phyloP scores from a whole-genome alignment of 37 sponge, comb jelly and placozoan species.

The Beroe forskalii region DNA sequence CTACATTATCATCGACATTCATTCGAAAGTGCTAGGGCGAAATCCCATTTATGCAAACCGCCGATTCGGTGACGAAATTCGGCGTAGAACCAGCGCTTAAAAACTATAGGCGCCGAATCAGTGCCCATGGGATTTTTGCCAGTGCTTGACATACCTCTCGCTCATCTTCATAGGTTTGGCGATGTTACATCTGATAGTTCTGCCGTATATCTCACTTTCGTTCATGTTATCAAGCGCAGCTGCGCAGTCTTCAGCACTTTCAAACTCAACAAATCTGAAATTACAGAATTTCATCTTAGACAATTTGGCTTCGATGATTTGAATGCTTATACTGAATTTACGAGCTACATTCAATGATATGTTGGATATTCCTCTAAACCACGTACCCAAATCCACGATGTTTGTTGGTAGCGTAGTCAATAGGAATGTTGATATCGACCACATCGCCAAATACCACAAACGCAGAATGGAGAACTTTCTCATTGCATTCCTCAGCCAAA shows the following conservation, averaged over 20 bases:
- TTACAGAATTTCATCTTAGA: too few relatives aligned
- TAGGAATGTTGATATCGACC: constrained; percentile 87
- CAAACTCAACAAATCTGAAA: constrained; percentile 97
- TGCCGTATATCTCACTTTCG: constrained; percentile 91
- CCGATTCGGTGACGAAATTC: too few relatives aligned
- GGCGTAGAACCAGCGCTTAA: too few relatives aligned
- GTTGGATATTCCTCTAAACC: too few relatives aligned
- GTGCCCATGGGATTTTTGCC: too few relatives aligned
- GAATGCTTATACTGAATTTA: neutral
- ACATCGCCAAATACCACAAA: constrained; percentile 99
- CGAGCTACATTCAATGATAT: neutral
- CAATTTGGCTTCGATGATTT: neutral
- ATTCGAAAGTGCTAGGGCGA: too few relatives aligned
- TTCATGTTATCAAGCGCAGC: constrained; percentile 99
- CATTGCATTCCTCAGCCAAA: constrained; percentile 92
- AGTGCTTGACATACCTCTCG: constrained; percentile 79
- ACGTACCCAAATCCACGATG: constrained; percentile 45
- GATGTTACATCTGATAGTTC: constrained; percentile 86
- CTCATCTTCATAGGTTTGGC: constrained; percentile 92
- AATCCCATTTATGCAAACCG: too few relatives aligned
- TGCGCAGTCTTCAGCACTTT: constrained; percentile 92
- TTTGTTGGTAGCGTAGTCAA: constrained; percentile 79
- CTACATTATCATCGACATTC: too few relatives aligned
- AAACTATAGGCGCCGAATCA: too few relatives aligned
- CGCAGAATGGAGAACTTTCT: constrained; percentile 93